Evolutionary conservation across 2,797 vertebrate genomes (phyloP).

Genomic region (Siniperca undulata): DNA sequence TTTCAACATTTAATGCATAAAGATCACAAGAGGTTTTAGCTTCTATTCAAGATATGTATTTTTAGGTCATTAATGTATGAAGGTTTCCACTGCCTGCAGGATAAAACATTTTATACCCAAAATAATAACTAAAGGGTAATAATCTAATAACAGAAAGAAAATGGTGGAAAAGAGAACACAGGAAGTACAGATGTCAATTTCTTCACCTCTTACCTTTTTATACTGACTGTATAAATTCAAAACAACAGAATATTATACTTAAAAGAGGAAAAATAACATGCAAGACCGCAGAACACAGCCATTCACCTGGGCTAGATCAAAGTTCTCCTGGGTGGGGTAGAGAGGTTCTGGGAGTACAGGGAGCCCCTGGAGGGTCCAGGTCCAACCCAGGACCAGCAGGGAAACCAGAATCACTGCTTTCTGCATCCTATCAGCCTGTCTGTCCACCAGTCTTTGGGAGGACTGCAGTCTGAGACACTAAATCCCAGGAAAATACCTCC

Average conservation of each 20-base stretch:
- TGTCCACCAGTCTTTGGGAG: constrained; percentile 25
- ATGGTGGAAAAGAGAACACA: not conserved
- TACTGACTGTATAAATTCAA: not conserved
- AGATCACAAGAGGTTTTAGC: not conserved
- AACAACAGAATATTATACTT: not conserved
- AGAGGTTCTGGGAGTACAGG: constrained; percentile 73
- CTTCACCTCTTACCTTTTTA: not conserved
- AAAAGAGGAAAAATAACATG: not conserved
- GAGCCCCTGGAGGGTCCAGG: constrained; percentile 63
- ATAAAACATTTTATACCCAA: not conserved
- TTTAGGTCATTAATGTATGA: not conserved
- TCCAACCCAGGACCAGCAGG: constrained; percentile 77
- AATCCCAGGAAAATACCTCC: constrained; percentile 1
- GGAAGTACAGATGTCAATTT: not conserved
- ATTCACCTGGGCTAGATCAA: constrained; percentile 87
- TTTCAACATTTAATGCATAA: not conserved
- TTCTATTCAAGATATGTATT: not conserved
- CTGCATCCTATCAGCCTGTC: constrained; percentile 57
- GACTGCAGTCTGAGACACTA: constrained; percentile 13
- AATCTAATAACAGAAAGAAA: not conserved
- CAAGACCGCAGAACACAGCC: no score
- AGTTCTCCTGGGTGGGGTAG: constrained; percentile 91
- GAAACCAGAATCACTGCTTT: constrained; percentile 51
- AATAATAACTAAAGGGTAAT: not conserved
- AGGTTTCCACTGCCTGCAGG: not conserved